Evolutionary conservation across 2,888 invertebrate species (phyloP).

Genomic region (Tachystola acroxantha): DNA sequence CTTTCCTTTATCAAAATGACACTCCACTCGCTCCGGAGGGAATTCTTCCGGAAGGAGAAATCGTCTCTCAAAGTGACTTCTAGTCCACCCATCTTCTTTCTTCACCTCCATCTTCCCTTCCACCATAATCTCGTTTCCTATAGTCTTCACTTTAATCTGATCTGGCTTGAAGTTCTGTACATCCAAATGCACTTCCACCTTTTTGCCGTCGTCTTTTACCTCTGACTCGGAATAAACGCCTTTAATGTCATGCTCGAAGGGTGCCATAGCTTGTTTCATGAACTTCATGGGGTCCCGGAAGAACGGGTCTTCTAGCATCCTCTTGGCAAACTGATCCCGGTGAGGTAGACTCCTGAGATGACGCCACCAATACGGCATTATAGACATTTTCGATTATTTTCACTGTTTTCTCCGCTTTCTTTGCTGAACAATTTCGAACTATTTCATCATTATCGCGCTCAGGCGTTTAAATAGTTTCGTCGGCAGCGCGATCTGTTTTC

Average conservation of each 20-base stretch:
- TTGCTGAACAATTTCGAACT: conserved; percentile 30
- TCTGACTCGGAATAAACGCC: conserved; percentile 76
- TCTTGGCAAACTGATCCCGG: conserved; percentile 50
- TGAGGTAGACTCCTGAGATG: conserved; percentile 55
- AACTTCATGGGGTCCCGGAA: conserved; percentile 59
- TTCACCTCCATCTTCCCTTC: conserved; percentile 89
- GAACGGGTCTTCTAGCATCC: no score
- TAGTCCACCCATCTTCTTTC: conserved; percentile 85
- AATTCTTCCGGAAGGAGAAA: conserved; percentile 87
- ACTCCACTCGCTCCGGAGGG: conserved; percentile 84
- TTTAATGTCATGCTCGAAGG: conserved; percentile 56
- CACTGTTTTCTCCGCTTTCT: background rate
- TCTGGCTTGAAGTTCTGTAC: conserved; percentile 88
- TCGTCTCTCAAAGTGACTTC: conserved; percentile 86
- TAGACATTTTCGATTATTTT: conserved; percentile 47
- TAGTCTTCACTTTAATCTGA: conserved; percentile 87
- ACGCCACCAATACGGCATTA: conserved; percentile 64
- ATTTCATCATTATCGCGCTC: conserved; percentile 20
- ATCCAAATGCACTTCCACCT: conserved; percentile 85
- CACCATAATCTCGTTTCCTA: conserved; percentile 84
- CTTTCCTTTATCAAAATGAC: conserved; percentile 87
- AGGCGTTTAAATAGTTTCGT: conserved; percentile 43
- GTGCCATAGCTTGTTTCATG: conserved; percentile 39
- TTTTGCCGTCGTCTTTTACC: conserved; percentile 80
- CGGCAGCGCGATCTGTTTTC: conserved; percentile 40